A percentile compares a stretch with the other conserved stretches of the same genome.
phyloP scores from a whole-genome alignment of 2,797 vertebrate species.

The Avahi laniger region DNA sequence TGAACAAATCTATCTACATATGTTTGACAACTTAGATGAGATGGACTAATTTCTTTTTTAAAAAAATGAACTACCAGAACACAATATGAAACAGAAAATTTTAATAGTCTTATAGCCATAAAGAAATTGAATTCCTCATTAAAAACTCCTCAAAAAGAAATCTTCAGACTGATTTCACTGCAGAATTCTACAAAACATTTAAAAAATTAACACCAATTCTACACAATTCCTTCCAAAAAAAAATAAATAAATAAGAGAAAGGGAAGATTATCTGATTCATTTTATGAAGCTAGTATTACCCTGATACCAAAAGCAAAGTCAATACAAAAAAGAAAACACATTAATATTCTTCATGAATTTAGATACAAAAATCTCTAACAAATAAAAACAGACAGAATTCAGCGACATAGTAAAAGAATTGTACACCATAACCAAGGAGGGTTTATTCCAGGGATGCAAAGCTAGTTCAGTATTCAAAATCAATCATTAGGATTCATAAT shows the following conservation, averaged over 20 bases:
- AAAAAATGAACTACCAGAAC: background rate
- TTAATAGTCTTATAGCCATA: background rate
- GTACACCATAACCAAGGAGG: background rate
- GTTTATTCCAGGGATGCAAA: background rate
- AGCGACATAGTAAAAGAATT: background rate
- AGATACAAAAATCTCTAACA: background rate
- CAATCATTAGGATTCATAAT: background rate
- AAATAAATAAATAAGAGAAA: background rate
- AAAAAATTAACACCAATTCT: background rate
- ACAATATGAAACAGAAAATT: background rate
- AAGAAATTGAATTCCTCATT: background rate
- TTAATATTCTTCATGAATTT: background rate
- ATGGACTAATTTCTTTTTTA: background rate
- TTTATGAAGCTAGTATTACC: background rate
- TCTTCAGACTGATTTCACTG: background rate
- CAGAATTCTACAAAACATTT: background rate
- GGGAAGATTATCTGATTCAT: background rate
- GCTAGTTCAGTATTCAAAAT: background rate
- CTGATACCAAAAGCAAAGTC: background rate
- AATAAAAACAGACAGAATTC: background rate
- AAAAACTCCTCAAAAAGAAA: background rate
- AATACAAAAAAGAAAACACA: background rate
- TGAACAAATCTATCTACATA: background rate
- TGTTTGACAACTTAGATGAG: background rate
- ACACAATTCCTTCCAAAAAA: background rate